phyloP scores from a whole-genome alignment of 1,140 invertebrate genomes.

The Drosophila suzukii region DNA sequence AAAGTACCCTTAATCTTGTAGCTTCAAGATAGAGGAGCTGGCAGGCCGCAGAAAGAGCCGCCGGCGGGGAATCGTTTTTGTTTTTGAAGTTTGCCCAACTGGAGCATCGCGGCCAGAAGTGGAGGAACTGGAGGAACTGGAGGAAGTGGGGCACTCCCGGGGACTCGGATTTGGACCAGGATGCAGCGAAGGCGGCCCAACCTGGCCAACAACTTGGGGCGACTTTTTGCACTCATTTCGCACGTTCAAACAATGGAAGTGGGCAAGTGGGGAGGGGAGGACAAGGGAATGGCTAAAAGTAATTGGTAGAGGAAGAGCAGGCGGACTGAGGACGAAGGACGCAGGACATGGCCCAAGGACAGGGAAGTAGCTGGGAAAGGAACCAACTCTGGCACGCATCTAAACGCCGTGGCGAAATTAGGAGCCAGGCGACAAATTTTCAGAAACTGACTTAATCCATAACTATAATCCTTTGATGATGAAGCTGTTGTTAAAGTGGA shows the following conservation, averaged over 20 bases:
- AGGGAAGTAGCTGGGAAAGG: constrained; percentile 25
- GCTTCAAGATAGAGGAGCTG: constrained; percentile 1
- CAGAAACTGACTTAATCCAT: too few species aligned
- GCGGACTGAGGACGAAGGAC: constrained; percentile 6
- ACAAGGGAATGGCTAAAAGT: constrained; percentile 23
- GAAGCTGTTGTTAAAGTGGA: too few species aligned
- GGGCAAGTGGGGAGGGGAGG: neutral
- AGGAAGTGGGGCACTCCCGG: neutral
- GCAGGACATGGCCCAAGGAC: constrained; percentile 21
- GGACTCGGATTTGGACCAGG: constrained; percentile 2
- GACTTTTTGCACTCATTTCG: constrained; percentile 79
- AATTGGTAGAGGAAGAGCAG: constrained; percentile 33
- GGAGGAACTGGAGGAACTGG: neutral
- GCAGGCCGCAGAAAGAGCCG: constrained; percentile 41
- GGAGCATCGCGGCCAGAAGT: constrained; percentile 19
- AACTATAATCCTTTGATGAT: too few species aligned
- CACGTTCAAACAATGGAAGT: constrained; percentile 56
- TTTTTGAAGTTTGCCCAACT: constrained; percentile 68
- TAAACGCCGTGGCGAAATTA: constrained; percentile 14
- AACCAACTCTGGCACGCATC: constrained; percentile 13
- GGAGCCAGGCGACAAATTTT: constrained; percentile 8
- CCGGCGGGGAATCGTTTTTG: constrained; percentile 72
- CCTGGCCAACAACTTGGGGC: constrained; percentile 65
- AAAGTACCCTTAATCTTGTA: constrained; percentile 12
- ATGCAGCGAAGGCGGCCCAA: constrained; percentile 35